These are phyloP conservation scores for Ceriagrion tenellum DNA, from an alignment of 2,888 invertebrate species.

Conservation along the genomic window DNA sequence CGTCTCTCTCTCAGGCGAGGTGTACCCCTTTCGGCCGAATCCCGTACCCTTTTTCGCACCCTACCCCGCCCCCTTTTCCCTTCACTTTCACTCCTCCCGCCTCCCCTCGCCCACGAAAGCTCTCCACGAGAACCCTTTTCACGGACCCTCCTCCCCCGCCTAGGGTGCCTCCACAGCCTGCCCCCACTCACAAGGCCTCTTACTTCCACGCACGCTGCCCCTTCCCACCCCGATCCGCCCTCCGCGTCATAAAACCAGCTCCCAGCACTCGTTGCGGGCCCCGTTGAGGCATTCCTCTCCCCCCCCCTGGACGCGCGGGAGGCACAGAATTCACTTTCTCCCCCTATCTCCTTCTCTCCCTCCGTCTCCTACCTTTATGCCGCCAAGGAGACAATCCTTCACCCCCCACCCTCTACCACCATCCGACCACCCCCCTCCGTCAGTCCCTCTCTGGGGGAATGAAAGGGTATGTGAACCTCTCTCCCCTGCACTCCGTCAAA, in stretches of 20 bases:
- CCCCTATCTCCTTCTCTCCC: not conserved
- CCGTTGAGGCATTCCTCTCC: constrained; percentile 7
- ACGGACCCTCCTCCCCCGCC: not conserved
- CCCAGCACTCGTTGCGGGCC: not conserved
- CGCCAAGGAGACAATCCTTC: not conserved
- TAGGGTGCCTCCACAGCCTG: not conserved
- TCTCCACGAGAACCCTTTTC: not conserved
- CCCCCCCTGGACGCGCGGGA: not conserved
- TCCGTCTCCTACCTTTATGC: not conserved
- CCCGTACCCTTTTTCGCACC: not conserved
- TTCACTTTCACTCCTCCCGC: not conserved
- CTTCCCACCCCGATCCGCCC: not conserved
- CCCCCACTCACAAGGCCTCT: not conserved
- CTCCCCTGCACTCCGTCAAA: not conserved
- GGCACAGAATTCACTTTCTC: not conserved
- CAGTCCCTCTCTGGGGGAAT: not conserved
- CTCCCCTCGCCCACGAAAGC: not conserved
- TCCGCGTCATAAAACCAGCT: not conserved
- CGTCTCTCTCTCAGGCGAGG: not conserved
- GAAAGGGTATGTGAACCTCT: not conserved
- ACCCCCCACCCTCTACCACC: not conserved
- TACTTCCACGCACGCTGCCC: not conserved
- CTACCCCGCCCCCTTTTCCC: not conserved
- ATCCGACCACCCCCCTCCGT: too few species aligned
- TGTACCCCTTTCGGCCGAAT: not conserved